Evolutionary conservation across 64 coral and sea anemone genomes (phyloP).

Genomic region (Montipora efflorescens): DNA sequence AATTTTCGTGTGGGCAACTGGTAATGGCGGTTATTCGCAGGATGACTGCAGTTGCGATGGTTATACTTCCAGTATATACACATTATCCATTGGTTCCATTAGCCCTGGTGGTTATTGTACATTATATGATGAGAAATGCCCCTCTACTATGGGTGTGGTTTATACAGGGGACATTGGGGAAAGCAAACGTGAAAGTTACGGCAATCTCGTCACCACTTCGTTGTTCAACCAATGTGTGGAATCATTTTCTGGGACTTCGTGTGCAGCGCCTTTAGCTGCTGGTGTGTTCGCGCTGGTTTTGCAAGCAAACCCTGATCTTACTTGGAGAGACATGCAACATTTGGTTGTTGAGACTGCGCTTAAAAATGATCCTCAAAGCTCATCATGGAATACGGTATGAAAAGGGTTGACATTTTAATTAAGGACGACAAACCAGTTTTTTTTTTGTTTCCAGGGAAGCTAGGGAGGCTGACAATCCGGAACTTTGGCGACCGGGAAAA

Average conservation of each 20-base stretch:
- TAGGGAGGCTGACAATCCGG: too few relatives aligned
- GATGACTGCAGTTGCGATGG: conserved; percentile 90
- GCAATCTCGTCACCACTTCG: conserved; percentile 62
- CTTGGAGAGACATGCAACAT: conserved; percentile 91
- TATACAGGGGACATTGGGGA: conserved; percentile 71
- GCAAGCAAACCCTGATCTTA: conserved; percentile 81
- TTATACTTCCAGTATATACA: conserved; percentile 90
- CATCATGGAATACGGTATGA: conserved; percentile 2
- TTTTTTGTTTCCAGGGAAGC: too few relatives aligned
- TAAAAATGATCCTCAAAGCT: conserved; percentile 17
- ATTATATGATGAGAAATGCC: conserved; percentile 80
- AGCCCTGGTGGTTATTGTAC: conserved; percentile 66
- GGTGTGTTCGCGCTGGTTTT: conserved; percentile 84
- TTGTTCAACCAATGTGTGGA: conserved; percentile 44
- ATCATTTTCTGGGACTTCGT: conserved; percentile 84
- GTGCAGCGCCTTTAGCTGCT: conserved; percentile 85
- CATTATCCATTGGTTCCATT: conserved; percentile 76
- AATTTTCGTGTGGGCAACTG: conserved; percentile 89
- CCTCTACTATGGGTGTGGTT: conserved; percentile 76
- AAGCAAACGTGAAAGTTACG: neutral
- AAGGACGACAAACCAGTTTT: too few relatives aligned
- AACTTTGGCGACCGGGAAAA: too few relatives aligned
- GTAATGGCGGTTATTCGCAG: conserved; percentile 62
- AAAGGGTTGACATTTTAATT: too few relatives aligned
- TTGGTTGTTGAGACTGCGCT: conserved; percentile 57